Evolutionary conservation across 2,797 vertebrate genomes (phyloP).

Genomic region (Denticeps clupeoides): DNA sequence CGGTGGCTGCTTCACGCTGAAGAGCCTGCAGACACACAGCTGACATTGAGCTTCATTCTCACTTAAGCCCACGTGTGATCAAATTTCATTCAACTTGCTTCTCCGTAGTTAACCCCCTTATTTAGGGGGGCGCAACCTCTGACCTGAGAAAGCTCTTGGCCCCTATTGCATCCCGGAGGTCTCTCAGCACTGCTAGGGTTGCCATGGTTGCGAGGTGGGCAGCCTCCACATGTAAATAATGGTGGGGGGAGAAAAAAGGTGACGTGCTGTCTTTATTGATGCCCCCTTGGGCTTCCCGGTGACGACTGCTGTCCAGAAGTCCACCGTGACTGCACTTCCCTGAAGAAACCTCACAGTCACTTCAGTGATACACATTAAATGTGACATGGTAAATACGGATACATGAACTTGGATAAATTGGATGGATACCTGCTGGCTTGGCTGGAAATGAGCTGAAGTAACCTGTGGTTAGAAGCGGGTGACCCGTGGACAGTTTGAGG

Average conservation of each 20-base stretch:
- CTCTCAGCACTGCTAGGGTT: slow-evolving; percentile 58
- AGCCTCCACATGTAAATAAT: slow-evolving; percentile 64
- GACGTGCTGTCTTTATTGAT: slow-evolving; percentile 81
- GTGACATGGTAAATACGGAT: background rate
- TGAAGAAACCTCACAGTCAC: slow-evolving; percentile 24
- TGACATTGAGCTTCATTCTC: background rate
- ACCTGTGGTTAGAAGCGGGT: slow-evolving; percentile 64
- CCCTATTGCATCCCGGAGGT: slow-evolving; percentile 62
- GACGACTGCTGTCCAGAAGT: slow-evolving; percentile 64
- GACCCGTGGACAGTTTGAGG: slow-evolving; percentile 34
- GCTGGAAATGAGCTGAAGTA: slow-evolving; percentile 60
- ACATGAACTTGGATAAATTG: background rate
- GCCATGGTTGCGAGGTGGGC: slow-evolving; percentile 62
- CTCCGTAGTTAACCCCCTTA: too few relatives aligned
- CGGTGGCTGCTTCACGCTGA: slow-evolving; percentile 65
- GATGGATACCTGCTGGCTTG: slow-evolving; percentile 75
- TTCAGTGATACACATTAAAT: background rate
- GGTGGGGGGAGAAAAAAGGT: slow-evolving; percentile 71
- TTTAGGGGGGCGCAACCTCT: slow-evolving; percentile 17
- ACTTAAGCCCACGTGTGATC: background rate
- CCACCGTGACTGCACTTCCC: slow-evolving; percentile 84
- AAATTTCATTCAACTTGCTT: background rate
- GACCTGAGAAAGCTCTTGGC: slow-evolving; percentile 62
- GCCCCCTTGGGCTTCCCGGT: slow-evolving; percentile 60
- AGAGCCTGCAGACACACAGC: slow-evolving; percentile 47